phyloP scores from a whole-genome alignment of 2,113 vertebrate species.

The Gallinago media region DNA sequence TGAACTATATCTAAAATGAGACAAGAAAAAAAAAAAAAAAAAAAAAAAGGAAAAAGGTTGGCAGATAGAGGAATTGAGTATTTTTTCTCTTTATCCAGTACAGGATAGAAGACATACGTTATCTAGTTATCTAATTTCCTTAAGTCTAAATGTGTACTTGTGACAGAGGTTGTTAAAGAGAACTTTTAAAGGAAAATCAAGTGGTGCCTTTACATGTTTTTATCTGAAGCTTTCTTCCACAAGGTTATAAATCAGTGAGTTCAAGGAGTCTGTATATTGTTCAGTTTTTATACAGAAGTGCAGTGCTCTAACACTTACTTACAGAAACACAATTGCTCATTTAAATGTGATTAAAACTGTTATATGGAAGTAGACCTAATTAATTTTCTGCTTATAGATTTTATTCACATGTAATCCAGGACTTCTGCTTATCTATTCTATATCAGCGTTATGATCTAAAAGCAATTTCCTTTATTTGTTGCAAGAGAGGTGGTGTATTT shows the following conservation, averaged over 20 bases:
- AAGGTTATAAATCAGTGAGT: neutral
- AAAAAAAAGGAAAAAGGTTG: neutral
- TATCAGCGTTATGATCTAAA: neutral
- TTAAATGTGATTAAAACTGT: neutral
- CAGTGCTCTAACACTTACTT: neutral
- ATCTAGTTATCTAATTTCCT: neutral
- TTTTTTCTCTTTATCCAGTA: neutral
- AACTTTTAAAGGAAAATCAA: neutral
- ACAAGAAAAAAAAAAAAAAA: neutral
- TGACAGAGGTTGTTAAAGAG: neutral
- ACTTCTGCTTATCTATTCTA: neutral
- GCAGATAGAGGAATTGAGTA: neutral
- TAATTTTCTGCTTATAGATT: neutral
- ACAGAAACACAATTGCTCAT: neutral
- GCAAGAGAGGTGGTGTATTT: conserved; percentile 7
- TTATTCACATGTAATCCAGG: neutral
- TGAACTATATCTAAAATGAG: neutral
- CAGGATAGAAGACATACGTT: neutral
- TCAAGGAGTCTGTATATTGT: neutral
- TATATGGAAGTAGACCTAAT: neutral
- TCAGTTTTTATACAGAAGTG: neutral
- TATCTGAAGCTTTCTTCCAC: neutral
- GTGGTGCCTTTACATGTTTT: neutral
- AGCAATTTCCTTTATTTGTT: conserved; percentile 27
- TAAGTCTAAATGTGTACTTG: neutral